Percentiles rank a stretch among this genome's conserved stretches.
These are phyloP conservation scores for Paracentrotus lividus DNA, from an alignment of 53 echinoderm and acorn worm genomes.

Conservation along the genomic window DNA sequence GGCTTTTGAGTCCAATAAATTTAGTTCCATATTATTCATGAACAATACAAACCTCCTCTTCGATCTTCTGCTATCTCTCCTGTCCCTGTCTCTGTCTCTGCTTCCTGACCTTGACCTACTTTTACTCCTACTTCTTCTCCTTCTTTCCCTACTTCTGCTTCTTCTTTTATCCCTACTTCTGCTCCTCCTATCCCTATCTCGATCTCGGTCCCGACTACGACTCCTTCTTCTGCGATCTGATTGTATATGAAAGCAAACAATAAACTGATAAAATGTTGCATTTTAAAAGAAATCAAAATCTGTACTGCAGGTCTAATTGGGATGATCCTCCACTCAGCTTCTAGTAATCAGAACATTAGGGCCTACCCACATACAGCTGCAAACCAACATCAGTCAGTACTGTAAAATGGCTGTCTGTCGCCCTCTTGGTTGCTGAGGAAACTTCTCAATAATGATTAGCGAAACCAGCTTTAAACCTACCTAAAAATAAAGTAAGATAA, in stretches of 20 bases:
- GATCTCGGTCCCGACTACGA: slow-evolving; percentile 43
- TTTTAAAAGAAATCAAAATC: no score
- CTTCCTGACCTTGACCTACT: slow-evolving; percentile 58
- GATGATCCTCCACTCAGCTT: no score
- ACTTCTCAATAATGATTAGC: no score
- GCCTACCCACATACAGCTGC: no score
- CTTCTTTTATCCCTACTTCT: slow-evolving; percentile 78
- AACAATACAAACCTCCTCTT: slow-evolving; percentile 12
- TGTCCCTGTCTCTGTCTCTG: slow-evolving; percentile 71
- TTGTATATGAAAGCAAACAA: neutral
- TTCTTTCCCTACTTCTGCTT: slow-evolving; percentile 79
- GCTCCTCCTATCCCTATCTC: slow-evolving; percentile 74
- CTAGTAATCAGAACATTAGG: no score
- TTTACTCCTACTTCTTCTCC: slow-evolving; percentile 85
- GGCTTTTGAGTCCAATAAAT: no score
- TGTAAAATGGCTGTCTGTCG: no score
- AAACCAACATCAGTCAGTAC: no score
- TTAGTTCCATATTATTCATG: neutral
- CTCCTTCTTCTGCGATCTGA: slow-evolving; percentile 42
- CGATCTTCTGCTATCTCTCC: slow-evolving; percentile 36
- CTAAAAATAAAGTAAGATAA: no score
- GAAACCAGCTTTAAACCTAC: no score
- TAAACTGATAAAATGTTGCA: neutral
- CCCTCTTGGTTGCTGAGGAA: no score
- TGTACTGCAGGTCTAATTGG: no score